These are phyloP conservation scores for Desmophyllum pertusum DNA, from an alignment of 92 coral and sea anemone genomes.

Conservation along the genomic window DNA sequence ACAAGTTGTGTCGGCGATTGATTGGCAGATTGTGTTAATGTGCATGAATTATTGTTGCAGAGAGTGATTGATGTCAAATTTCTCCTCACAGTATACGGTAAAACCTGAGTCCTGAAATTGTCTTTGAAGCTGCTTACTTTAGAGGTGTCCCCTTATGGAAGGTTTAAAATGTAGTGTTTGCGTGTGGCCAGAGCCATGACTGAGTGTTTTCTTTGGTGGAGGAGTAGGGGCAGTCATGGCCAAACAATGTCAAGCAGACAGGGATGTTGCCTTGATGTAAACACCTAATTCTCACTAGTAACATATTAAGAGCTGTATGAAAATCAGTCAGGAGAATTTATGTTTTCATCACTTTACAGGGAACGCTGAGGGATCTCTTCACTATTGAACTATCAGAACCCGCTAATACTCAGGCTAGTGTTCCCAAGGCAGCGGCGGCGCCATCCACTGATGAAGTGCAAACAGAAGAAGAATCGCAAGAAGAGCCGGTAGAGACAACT, in stretches of 20 bases:
- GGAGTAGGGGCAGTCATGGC: not conserved
- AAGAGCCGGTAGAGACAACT: conserved; percentile 45
- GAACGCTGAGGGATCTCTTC: conserved; percentile 81
- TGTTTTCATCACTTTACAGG: conserved; percentile 38
- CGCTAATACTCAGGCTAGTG: conserved; percentile 20
- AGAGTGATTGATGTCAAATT: not conserved
- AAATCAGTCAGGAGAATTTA: not conserved
- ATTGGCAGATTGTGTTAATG: not conserved
- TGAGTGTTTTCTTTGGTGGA: not conserved
- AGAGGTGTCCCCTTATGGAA: not conserved
- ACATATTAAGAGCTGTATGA: not conserved
- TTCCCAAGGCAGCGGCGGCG: not conserved
- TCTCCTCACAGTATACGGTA: no score
- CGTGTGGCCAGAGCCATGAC: not conserved
- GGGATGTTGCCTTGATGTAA: not conserved
- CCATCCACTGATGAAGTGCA: conserved; percentile 11
- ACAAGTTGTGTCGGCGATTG: not conserved
- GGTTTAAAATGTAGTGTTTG: not conserved
- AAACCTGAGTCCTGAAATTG: no score
- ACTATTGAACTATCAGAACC: conserved; percentile 65
- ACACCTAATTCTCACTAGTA: not conserved
- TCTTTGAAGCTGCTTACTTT: not conserved
- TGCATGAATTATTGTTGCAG: not conserved
- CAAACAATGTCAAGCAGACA: not conserved
- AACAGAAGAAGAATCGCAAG: conserved; percentile 22